Evolutionary conservation across 2,113 vertebrate species (phyloP), one percentile per base, ranked within the genome.

Genomic region (Danio rerio): DNA sequence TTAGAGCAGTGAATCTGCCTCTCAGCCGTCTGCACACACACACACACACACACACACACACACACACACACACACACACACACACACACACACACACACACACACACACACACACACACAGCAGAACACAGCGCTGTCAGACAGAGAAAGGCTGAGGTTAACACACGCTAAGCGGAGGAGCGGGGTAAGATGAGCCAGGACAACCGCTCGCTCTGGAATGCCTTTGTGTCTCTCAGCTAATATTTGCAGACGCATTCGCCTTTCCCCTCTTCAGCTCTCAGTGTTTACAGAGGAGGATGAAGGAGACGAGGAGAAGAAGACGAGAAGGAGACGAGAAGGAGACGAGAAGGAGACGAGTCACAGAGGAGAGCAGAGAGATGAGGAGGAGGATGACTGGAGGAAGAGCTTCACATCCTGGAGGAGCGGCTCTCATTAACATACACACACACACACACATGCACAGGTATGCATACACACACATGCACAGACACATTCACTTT

Each of bases 191-290:
- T 80, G 69, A 78, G 77, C 9, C 49, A 91, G 91, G 63, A 68
- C 88, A 90, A 92, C 88, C 89, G 85, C 74, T 83, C 76, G 53
- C 85, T 91, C 88, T 89, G 92, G 92, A 93, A 94, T 92, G 88
- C 81, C 81, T 94, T 93, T 93, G 91, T 92, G 87, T 87, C 40
- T 78, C 31, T 78, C 6, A 79, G 89, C 91, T 90, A 94, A 94
- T 94, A 93, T 94, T 94, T 93, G 89, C 86, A 81, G 76, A 88
- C 70, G 86, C 92, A 92, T 92, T 92, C 90, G 84, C 86, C 87
- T 86, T 90, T 88, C 88, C 85, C 88, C 86, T 81, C 84, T 89
- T 84, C 74, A 87, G 85, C 92, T 88, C 90, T 93, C 88, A 81
- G 78, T 90, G 86, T 91, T 92, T 90, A 91, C 85, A 89, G 79